phyloP scores from a whole-genome alignment of 1,140 invertebrate genomes.

The Chymomyza costata region DNA sequence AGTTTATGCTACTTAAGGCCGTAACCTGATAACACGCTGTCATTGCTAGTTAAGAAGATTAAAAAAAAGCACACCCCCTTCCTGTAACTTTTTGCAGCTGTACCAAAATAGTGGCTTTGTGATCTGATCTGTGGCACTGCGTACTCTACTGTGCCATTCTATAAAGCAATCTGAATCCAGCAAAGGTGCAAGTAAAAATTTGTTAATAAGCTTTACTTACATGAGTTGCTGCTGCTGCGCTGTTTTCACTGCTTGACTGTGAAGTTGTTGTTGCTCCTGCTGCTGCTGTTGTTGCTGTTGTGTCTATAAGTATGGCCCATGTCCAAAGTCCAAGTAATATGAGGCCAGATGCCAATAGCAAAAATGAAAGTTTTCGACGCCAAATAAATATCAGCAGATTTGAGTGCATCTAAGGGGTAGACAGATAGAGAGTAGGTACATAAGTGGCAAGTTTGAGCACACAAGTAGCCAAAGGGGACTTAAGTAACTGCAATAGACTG shows the following conservation, averaged over 20 bases:
- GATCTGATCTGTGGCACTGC: too few relatives aligned
- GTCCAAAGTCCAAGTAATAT: constrained; percentile 63
- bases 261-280: constrained; percentile 16
- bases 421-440: neutral
- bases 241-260: neutral
- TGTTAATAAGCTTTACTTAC: too few relatives aligned
- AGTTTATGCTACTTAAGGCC: too few relatives aligned
- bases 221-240: neutral
- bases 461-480: neutral
- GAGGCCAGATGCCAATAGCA: constrained; percentile 50
- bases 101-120: too few relatives aligned
- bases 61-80: too few relatives aligned
- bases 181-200: too few relatives aligned
- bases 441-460: neutral
- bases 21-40: too few relatives aligned
- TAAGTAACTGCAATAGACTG: neutral
- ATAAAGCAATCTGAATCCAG: too few relatives aligned
- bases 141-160: too few relatives aligned
- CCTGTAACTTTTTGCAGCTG: too few relatives aligned
- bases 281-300: constrained; percentile 20
- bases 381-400: constrained; percentile 68
- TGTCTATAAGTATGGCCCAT: constrained; percentile 66
- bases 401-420: constrained; percentile 62
- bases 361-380: constrained; percentile 68
- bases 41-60: too few relatives aligned